phyloP scores from a whole-genome alignment of 2,888 invertebrate species.

The Lycaena phlaeas region DNA sequence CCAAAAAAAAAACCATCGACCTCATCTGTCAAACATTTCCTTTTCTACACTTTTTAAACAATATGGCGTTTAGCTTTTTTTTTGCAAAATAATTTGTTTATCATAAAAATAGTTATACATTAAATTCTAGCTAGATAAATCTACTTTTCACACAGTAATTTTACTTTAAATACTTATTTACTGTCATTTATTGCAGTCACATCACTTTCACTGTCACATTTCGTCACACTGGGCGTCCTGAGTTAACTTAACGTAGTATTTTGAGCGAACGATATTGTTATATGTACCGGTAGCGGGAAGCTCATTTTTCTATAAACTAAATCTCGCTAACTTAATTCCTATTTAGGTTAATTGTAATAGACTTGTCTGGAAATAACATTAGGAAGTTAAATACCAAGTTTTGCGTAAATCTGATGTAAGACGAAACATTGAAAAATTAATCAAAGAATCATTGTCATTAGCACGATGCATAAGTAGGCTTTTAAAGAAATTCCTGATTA shows the following conservation, averaged over 20 bases:
- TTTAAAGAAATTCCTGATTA: no score
- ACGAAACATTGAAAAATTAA: no score
- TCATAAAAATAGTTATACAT: slow-evolving; percentile 28
- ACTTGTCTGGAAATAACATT: neutral
- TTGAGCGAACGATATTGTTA: slow-evolving; percentile 34
- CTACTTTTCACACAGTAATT: slow-evolving; percentile 38
- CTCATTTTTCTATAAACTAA: slow-evolving; percentile 17
- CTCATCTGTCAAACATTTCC: slow-evolving; percentile 8
- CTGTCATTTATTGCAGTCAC: slow-evolving; percentile 27
- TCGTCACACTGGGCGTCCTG: slow-evolving; percentile 18
- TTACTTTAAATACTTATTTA: slow-evolving; percentile 28
- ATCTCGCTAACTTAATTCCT: slow-evolving; percentile 7
- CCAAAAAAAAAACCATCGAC: neutral
- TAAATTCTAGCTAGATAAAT: slow-evolving; percentile 32
- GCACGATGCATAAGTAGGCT: no score
- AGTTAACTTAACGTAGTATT: no score
- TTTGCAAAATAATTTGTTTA: slow-evolving; percentile 25
- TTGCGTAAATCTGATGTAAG: no score
- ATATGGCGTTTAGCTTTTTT: slow-evolving; percentile 27
- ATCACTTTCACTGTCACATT: slow-evolving; percentile 24
- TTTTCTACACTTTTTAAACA: slow-evolving; percentile 7
- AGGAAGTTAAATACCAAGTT: neutral
- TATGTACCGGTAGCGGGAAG: slow-evolving; percentile 12
- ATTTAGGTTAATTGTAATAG: neutral
- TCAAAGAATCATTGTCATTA: no score